Evolutionary conservation across 2,888 invertebrate genomes (phyloP), one percentile per base, ranked within the genome.

Genomic region (Lasioglossum calceatum): DNA sequence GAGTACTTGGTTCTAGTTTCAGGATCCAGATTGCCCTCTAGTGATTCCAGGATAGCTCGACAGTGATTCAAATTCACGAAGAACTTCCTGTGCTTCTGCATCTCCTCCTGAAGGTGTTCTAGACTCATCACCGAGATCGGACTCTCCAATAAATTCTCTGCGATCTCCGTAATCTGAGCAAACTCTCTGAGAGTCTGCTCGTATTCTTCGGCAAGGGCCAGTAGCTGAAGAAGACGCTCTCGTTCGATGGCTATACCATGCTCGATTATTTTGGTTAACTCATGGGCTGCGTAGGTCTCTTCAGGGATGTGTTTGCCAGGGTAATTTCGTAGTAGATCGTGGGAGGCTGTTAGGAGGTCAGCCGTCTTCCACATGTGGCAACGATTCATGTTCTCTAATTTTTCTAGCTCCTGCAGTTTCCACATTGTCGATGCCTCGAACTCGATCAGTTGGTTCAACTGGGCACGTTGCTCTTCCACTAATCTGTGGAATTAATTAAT

Each of bases 11-110:
- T 96, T 90, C 97, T 96, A 0, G 98, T 98, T 95, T 98, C 98
- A 61, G 96, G 96, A 92, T 98, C 98, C 64, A 98, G 96, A 93
- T 98, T 98, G 88, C 97, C 97, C 95, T 98, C 98, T 42, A 98
- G 95, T 0, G 98, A 98, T 94, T 98, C 98, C 64, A 98, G 96
- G 92, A 98, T 98, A 19, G 97, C 98, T 91, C 98, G 96, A 92
- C 98, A 98, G 90, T 98, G 98, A 92, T 98, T 98, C 14, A 98
- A 95, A 91, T 98, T 98, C 0, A 98, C 98, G 93, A 98, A 98
- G 96, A 98, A 98, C 93, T 98, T 98, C 64, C 98, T 96, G 92
- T 98, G 98, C 93, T 98, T 98, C 92, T 98, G 98, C 95, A 98
- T 98, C 95, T 98, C 98, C 92, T 98, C 98, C 92, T 98, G 98